These are phyloP conservation scores for Trichoplusia ni DNA, from an alignment of 1,140 invertebrate genomes.

Conservation along the genomic window DNA sequence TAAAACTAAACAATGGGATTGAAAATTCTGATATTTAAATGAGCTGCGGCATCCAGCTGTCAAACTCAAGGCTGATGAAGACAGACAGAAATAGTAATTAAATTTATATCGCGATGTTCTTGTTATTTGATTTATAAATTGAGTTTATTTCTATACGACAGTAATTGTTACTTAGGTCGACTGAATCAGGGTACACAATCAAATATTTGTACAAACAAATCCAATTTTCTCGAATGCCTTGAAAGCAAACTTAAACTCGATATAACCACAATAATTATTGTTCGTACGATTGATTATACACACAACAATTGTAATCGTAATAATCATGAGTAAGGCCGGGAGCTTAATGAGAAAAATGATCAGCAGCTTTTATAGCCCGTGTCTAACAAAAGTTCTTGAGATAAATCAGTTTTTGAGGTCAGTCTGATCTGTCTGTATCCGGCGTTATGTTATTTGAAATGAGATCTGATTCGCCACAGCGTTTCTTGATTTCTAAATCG, in stretches of 20 bases:
- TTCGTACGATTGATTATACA: conserved; percentile 17
- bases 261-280: conserved; percentile 13
- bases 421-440: conserved; percentile 15
- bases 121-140: too few species aligned
- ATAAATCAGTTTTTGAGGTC: conserved; percentile 21
- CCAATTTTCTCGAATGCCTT: conserved; percentile 13
- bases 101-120: too few species aligned
- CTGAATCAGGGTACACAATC: too few species aligned
- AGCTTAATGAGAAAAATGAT: conserved; percentile 30
- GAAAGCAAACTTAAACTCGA: conserved; percentile 4
- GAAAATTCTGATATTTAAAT: conserved; percentile 63
- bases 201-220: conserved; percentile 16
- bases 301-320: conserved; percentile 22
- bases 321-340: conserved; percentile 25
- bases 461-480: conserved; percentile 5
- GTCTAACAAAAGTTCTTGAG: conserved; percentile 20
- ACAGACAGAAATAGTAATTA: not conserved
- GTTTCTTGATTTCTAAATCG: not conserved
- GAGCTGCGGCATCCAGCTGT: conserved; percentile 59
- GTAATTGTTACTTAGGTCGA: too few species aligned
- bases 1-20: conserved; percentile 58
- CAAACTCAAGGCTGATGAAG: conserved; percentile 48
- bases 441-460: conserved; percentile 12
- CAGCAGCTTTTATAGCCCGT: conserved; percentile 19
- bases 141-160: too few species aligned